Evolutionary conservation across 1,140 invertebrate species (phyloP), one percentile per base, ranked within the genome.

Genomic region (Pseudobourletiella spinata): DNA sequence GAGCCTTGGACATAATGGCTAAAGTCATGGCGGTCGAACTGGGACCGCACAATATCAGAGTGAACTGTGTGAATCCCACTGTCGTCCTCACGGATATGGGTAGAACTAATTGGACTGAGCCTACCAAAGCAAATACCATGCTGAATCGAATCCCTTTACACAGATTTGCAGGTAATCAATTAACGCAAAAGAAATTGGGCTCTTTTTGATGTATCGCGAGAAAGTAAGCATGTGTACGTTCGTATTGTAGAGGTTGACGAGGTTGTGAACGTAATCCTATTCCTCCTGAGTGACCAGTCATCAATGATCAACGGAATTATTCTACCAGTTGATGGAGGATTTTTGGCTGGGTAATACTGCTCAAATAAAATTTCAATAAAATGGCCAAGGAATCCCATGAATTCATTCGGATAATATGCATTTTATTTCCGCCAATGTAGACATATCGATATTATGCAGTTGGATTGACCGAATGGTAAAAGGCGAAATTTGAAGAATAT

Each of bases 291-390:
- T 72, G 83, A 91, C 64, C 82, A 83, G 70, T 83, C 90, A n/a
- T 54, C 73, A 16, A 91, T 94, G 83, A 85, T 91, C 24, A 91
- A 82, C 65, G 91, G 90, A 22, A 77, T 80, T 4, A 78, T 79
- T 50, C 74, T 95, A 24, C 86, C 87, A 1, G 77, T 95, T 16
- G 91, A 95, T 72, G 92, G 92, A 35, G 91, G 91, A 64, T 89
- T 63, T 69, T 80, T 20, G 76, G 32, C 32, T n/a, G 8, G 32
- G 8, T 39, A n/a, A 39, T 11, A 39, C n/a, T 39, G 8, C n/a
- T 39, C 32, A 39, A n/a, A n/a, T n/a, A n/a, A n/a, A n/a, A n/a
- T n/a, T n/a, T n/a, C n/a, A n/a, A n/a, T n/a, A n/a, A n/a, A n/a
- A n/a, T n/a, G n/a, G n/a, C n/a, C n/a, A n/a, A n/a, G n/a, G n/a